A percentile compares a stretch with the other conserved stretches of the same genome.
Conservation (phyloP, 2,888 invertebrate genomes). For the Drosophila ochracea region DNA sequence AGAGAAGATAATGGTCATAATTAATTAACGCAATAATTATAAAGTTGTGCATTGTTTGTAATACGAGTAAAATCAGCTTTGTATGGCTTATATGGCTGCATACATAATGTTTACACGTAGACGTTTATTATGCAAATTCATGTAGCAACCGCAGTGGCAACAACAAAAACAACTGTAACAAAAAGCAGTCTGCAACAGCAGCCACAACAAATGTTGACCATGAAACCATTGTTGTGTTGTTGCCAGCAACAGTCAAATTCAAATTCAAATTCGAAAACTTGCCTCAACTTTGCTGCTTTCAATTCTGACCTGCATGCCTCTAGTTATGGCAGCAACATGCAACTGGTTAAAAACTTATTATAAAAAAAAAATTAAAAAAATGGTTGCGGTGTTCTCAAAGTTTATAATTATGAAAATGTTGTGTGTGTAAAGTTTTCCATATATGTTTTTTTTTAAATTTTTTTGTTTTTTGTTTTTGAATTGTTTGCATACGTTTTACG, state of each 20-base stretch:
- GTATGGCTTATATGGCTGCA: slow-evolving; percentile 15
- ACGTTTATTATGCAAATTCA: slow-evolving; percentile 59
- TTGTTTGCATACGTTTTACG: slow-evolving; percentile 47
- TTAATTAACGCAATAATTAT: slow-evolving; percentile 45
- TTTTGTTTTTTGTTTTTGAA: slow-evolving; percentile 1
- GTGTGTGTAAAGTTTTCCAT: slow-evolving; percentile 29
- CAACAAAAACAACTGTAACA: slow-evolving; percentile 11
- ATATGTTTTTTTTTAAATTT: not conserved
- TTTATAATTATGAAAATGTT: slow-evolving; percentile 54
- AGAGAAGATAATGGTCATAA: slow-evolving; percentile 14
- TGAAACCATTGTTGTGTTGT: slow-evolving; percentile 58
- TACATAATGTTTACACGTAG: slow-evolving; percentile 17
- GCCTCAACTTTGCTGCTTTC: slow-evolving; percentile 45
- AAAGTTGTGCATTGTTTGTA: slow-evolving; percentile 18
- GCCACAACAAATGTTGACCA: slow-evolving; percentile 49
- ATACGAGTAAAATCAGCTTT: slow-evolving; percentile 19
- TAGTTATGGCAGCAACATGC: slow-evolving; percentile 23
- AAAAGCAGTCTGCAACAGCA: slow-evolving; percentile 21
- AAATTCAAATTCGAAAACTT: slow-evolving; percentile 53
- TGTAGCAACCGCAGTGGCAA: slow-evolving; percentile 37
- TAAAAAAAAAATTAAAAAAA: slow-evolving; percentile 22
- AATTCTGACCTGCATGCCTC: slow-evolving; percentile 29
- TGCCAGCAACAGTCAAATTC: slow-evolving; percentile 58
- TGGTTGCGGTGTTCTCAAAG: slow-evolving; percentile 27
- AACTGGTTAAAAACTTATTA: slow-evolving; percentile 34